These are phyloP conservation scores for Ianthella basta DNA, from an alignment of 37 sponge, comb jelly and placozoan genomes.

Conservation along the genomic window DNA sequence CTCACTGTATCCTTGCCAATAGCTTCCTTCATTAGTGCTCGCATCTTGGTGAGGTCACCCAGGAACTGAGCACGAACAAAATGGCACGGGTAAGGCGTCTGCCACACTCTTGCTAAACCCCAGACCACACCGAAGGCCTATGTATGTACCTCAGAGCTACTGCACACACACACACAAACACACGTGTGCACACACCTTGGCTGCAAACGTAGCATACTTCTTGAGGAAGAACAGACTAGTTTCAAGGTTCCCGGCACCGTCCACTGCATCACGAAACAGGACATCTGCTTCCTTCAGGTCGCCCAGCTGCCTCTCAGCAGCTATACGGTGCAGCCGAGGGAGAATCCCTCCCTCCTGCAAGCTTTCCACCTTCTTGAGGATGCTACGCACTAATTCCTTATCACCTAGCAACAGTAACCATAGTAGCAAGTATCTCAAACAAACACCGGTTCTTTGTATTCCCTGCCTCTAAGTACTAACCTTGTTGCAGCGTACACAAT, in stretches of 20 bases:
- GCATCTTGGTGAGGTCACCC: constrained; percentile 38
- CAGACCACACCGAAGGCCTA: neutral
- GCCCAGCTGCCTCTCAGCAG: constrained; percentile 49
- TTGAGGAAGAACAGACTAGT: constrained; percentile 46
- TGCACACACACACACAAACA: neutral
- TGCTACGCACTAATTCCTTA: constrained; percentile 40
- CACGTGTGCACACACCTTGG: constrained; percentile 40
- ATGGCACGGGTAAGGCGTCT: neutral
- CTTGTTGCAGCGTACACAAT: neutral
- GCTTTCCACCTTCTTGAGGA: constrained; percentile 34
- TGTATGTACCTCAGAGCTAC: neutral
- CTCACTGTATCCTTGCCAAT: constrained; percentile 62
- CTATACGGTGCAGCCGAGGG: constrained; percentile 40
- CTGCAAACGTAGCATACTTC: constrained; percentile 49
- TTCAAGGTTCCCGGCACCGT: constrained; percentile 19
- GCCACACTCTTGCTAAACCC: neutral
- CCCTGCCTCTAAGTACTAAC: neutral
- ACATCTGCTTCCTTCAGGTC: constrained; percentile 5
- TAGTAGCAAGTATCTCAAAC: neutral
- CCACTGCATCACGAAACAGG: constrained; percentile 40
- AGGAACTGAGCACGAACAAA: constrained; percentile 3
- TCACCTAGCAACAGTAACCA: constrained; percentile 37
- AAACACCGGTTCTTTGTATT: too few relatives aligned
- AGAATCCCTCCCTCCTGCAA: constrained; percentile 14
- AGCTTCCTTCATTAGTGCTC: constrained; percentile 45